Base-by-base conservation (phyloP, 2,888 invertebrate genomes). In the Autographa gamma region DNA sequence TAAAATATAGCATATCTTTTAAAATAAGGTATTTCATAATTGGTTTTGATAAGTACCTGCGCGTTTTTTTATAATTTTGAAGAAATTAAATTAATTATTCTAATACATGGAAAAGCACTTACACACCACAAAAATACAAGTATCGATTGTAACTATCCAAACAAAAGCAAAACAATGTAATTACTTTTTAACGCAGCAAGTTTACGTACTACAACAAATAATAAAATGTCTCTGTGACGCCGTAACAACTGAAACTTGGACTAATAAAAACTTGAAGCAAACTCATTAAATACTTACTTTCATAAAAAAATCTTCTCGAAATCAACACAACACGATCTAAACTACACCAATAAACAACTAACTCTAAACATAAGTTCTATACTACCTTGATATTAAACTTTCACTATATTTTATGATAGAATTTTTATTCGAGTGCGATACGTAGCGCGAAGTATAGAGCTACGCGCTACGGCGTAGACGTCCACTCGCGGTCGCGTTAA, bases 381-480 rank as follows among this genome's bases (percentile, higher is more conserved):
- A 61, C 56, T 66, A 63, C 58, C 68, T 69, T 66, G 34, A 43
- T 68, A 73, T 78, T 16, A 54, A 83, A 74, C 64, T 66, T 63
- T 71, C 79, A 81, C 78, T 69, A 56, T 13, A 25, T 16, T 41
- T 66, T 48, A 48, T 43, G 62, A 25, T 18, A 48, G 4, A 56
- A 54, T 25, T 56, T 54, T 56, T 61, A 63, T 56, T 31, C 32
- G 73, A 75, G 64, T 66, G 73, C 56, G 62, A 63, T 61, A 32
- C 74, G 82, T 74, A 73, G 74, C 76, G 74, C 76, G 81, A 77
- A 73, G 73, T 78, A 77, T 79, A 83, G 83, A 81, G 82, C 83
- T 76, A 77, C 79, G 80, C 73, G 85, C 87, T 90, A 89, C 90
- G 86, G 63, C 88, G 92, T 89, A 92, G 91, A 88, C 93, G 93